Evolutionary conservation across 2,888 invertebrate genomes (phyloP).

Genomic region (Erynnis tages): DNA sequence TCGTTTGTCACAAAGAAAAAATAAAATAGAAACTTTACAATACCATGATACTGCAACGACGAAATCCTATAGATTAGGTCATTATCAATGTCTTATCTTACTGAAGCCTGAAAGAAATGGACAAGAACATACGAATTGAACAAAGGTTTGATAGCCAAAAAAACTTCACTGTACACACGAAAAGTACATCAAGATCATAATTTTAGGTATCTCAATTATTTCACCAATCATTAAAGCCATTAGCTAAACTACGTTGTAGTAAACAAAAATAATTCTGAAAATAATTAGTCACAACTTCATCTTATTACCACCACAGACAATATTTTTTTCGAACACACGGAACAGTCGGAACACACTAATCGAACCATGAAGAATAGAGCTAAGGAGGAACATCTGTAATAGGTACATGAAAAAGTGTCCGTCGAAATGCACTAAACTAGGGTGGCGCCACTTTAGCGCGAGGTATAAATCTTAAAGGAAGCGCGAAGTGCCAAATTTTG

Average conservation of each 20-base stretch:
- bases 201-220: slow-evolving; percentile 18
- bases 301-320: slow-evolving; percentile 32
- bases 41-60: slow-evolving; percentile 33
- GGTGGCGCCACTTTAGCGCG: no score
- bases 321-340: neutral
- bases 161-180: slow-evolving; percentile 8
- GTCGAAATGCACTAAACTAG: no score
- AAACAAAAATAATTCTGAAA: slow-evolving; percentile 42
- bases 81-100: slow-evolving; percentile 64
- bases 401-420: no score
- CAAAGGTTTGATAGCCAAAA: slow-evolving; percentile 40
- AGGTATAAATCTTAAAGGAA: no score
- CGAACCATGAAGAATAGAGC: no score
- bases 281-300: slow-evolving; percentile 39
- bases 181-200: slow-evolving; percentile 8
- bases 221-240: slow-evolving; percentile 32
- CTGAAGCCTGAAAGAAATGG: slow-evolving; percentile 60
- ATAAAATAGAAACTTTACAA: slow-evolving; percentile 3
- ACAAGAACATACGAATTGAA: slow-evolving; percentile 49
- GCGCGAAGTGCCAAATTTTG: no score
- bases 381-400: no score
- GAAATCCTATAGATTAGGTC: slow-evolving; percentile 57
- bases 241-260: slow-evolving; percentile 35
- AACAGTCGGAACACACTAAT: no score
- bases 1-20: slow-evolving; percentile 32